phyloP scores from a whole-genome alignment of 2,113 vertebrate species.

The Aegotheles bennettii region DNA sequence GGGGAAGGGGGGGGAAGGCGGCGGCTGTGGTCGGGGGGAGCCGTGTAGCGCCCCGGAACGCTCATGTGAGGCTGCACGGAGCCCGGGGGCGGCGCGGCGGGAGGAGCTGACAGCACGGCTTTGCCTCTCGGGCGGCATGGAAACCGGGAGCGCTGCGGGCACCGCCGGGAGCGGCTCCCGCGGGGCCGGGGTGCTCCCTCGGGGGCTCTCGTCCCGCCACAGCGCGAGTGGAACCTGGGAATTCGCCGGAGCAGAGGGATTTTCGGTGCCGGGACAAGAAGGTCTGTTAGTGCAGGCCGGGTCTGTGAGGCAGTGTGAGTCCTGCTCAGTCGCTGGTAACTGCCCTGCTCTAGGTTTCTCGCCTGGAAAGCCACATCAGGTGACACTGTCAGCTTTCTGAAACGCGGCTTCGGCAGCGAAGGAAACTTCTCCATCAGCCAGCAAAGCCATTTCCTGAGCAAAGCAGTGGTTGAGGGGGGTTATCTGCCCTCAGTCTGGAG shows the following conservation, averaged over 20 bases:
- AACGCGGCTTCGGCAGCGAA: background rate
- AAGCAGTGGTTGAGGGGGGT: background rate
- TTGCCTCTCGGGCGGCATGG: accelerated
- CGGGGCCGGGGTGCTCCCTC: too few relatives aligned
- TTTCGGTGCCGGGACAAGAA: background rate
- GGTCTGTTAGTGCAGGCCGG: background rate
- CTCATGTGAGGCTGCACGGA: accelerated
- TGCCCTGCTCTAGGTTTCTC: background rate
- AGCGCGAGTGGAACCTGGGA: background rate
- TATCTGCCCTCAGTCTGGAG: background rate
- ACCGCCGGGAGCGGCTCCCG: too few relatives aligned
- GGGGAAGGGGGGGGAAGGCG: background rate
- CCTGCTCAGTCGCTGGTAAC: background rate
- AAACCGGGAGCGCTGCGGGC: too few relatives aligned
- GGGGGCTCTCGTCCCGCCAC: accelerated
- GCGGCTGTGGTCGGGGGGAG: background rate
- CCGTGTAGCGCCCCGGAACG: background rate
- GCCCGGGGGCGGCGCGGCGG: background rate
- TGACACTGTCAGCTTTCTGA: background rate
- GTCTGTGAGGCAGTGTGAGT: background rate
- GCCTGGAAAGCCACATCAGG: background rate
- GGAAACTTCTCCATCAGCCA: background rate
- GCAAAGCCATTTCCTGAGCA: background rate
- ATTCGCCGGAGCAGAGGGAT: background rate
- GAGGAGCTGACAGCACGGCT: background rate